Percentiles rank a stretch among this genome's conserved stretches.
phyloP scores from a whole-genome alignment of 2,797 vertebrate genomes.

The Clarias platycephalus region DNA sequence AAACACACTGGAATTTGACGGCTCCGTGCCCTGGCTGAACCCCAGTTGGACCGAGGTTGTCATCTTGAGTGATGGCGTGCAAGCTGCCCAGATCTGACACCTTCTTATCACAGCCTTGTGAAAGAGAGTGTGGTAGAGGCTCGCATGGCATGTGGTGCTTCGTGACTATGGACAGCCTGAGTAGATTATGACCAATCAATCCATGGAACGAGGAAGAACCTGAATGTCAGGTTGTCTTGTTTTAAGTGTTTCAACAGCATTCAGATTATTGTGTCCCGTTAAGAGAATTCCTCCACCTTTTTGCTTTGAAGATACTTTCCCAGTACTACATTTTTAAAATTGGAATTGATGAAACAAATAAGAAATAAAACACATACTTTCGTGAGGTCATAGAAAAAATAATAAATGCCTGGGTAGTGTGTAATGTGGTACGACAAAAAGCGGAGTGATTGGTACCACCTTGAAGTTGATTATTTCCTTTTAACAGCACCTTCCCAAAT shows the following conservation, averaged over 20 bases:
- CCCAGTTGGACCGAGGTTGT: slow-evolving; percentile 74
- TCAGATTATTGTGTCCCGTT: background rate
- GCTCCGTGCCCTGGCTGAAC: slow-evolving; percentile 71
- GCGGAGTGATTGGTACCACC: background rate
- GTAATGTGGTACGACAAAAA: background rate
- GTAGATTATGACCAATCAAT: slow-evolving; percentile 29
- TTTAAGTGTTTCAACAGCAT: background rate
- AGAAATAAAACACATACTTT: background rate
- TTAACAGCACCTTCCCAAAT: background rate
- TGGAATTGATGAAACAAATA: background rate
- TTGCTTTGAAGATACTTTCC: background rate
- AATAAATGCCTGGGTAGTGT: background rate
- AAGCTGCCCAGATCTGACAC: slow-evolving; percentile 75
- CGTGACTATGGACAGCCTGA: slow-evolving; percentile 56
- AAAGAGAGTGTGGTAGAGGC: slow-evolving; percentile 63
- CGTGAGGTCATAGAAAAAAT: background rate
- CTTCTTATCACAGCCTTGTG: slow-evolving; percentile 74
- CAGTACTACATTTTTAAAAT: background rate
- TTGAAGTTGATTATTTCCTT: background rate
- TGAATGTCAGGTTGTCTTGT: background rate
- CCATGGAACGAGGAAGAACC: slow-evolving; percentile 18
- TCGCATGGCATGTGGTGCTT: slow-evolving; percentile 71
- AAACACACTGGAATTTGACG: slow-evolving; percentile 80
- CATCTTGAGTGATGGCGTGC: slow-evolving; percentile 75
- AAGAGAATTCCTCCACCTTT: background rate